Evolutionary conservation across 2,888 invertebrate species (phyloP).

Genomic region (Apamea monoglypha): DNA sequence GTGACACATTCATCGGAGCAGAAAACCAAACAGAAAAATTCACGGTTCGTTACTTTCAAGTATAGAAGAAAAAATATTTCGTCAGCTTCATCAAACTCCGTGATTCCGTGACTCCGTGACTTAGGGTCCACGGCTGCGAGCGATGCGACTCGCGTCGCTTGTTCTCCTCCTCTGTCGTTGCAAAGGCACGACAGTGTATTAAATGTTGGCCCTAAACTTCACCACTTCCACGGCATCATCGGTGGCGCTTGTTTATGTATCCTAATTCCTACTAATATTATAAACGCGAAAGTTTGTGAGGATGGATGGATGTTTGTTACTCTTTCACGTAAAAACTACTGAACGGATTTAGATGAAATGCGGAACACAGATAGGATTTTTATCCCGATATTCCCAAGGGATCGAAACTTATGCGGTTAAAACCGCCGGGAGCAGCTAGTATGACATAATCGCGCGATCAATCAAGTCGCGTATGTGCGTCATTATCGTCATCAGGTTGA

Average conservation of each 20-base stretch:
- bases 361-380: no score
- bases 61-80: constrained; percentile 62
- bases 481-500: neutral
- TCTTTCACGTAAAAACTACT: no score
- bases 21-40: constrained; percentile 71
- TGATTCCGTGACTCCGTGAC: constrained; percentile 21
- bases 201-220: neutral
- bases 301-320: no score
- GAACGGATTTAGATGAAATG: no score
- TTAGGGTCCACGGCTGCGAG: neutral
- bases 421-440: no score
- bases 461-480: neutral
- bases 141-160: neutral
- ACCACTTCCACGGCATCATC: neutral
- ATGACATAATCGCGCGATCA: neutral
- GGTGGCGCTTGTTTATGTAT: neutral
- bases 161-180: neutral
- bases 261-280: no score
- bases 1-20: constrained; percentile 63
- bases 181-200: neutral
- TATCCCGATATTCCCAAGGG: no score
- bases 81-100: constrained; percentile 45
- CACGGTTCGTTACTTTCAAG: constrained; percentile 72
- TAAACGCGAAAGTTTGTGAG: no score
- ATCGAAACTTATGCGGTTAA: no score